These are phyloP conservation scores for Protobothrops flavoviridis DNA, from an alignment of 2,113 vertebrate genomes.

Conservation along the genomic window DNA sequence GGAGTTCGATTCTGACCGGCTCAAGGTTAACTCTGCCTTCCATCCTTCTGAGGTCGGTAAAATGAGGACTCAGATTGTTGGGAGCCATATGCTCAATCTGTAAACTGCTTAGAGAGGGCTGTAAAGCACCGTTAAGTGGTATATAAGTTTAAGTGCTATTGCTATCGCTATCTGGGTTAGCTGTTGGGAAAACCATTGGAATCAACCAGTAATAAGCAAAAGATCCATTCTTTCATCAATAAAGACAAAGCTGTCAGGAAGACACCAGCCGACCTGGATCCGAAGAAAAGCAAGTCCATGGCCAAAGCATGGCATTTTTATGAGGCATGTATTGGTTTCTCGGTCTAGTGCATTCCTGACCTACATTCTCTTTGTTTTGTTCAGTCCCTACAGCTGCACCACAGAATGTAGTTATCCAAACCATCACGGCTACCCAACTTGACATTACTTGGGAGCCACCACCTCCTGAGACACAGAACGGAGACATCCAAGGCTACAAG, in stretches of 20 bases:
- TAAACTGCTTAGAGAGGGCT: neutral
- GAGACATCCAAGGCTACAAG: constrained; percentile 98
- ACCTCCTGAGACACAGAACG: constrained; percentile 85
- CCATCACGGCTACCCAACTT: constrained; percentile 87
- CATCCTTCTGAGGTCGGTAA: neutral
- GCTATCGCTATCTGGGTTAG: neutral
- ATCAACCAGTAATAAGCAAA: too few relatives aligned
- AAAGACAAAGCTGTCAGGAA: neutral
- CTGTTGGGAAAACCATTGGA: neutral
- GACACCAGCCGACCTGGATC: neutral
- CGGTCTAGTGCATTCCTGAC: accelerated
- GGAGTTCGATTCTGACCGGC: neutral
- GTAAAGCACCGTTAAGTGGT: neutral
- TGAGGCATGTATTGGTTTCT: neutral
- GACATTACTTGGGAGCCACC: constrained; percentile 94
- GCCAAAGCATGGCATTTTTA: neutral
- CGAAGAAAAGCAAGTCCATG: neutral
- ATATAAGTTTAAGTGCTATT: neutral
- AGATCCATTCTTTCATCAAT: neutral
- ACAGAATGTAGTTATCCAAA: constrained; percentile 84
- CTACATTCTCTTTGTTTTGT: neutral
- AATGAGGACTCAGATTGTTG: neutral
- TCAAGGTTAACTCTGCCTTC: neutral
- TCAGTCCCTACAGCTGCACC: constrained; percentile 89
- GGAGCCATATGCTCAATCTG: neutral